Evolutionary conservation across 2,113 vertebrate species (phyloP).

Genomic region (Melanerpes formicivorus): DNA sequence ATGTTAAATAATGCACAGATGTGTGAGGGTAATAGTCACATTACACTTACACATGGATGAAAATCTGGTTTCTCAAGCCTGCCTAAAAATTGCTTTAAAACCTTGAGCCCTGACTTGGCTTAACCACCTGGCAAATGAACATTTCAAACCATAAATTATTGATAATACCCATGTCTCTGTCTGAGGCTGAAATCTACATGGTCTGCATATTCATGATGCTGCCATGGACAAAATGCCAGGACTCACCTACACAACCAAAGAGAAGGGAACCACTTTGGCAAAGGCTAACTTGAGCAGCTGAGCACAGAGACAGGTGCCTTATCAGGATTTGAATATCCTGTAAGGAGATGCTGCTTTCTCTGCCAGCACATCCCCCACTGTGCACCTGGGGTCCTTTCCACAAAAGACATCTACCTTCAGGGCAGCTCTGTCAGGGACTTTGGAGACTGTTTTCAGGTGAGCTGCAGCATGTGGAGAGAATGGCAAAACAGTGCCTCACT

Average conservation of each 20-base stretch:
- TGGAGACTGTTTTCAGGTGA: background rate
- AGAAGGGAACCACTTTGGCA: background rate
- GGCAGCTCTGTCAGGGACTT: background rate
- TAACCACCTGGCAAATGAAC: background rate
- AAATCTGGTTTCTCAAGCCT: background rate
- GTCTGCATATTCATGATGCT: background rate
- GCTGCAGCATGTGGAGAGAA: background rate
- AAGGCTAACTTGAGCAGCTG: background rate
- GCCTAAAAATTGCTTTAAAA: background rate
- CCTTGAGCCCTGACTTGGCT: background rate
- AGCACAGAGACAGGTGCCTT: background rate
- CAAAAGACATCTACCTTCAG: background rate
- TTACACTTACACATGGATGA: background rate
- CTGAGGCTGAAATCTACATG: background rate
- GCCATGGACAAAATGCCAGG: background rate
- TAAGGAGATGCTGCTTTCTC: background rate
- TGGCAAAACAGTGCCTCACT: background rate
- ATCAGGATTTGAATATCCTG: background rate
- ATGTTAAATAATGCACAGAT: background rate
- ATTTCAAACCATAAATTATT: background rate
- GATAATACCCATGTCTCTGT: background rate
- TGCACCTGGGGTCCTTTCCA: background rate
- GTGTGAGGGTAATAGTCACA: background rate
- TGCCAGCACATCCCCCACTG: rapidly evolving
- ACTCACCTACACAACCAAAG: background rate